These are phyloP conservation scores for Sarcophaga subvicina DNA, from an alignment of 2,888 invertebrate genomes.

Conservation along the genomic window DNA sequence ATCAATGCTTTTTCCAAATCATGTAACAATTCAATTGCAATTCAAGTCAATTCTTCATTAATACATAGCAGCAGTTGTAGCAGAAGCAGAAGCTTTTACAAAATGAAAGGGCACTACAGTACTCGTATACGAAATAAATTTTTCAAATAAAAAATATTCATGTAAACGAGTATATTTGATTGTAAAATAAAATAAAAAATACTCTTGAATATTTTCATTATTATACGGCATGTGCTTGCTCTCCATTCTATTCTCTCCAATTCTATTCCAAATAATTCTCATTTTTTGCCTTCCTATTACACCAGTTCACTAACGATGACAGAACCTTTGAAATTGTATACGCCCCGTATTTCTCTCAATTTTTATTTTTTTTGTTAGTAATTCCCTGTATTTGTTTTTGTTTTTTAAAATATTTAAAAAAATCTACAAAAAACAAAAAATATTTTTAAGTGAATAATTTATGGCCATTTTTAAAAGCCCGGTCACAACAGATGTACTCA, in stretches of 20 bases:
- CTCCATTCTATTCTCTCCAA: not conserved
- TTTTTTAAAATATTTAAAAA: slow-evolving; percentile 12
- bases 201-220: slow-evolving; percentile 28
- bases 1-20: slow-evolving; percentile 39
- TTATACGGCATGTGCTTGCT: not conserved
- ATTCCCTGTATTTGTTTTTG: not conserved
- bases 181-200: not conserved
- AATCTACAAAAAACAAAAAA: slow-evolving; percentile 7
- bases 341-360: not conserved
- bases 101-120: too few species aligned
- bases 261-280: not conserved
- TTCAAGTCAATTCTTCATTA: slow-evolving; percentile 30
- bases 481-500: slow-evolving; percentile 63
- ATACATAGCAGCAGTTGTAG: not conserved
- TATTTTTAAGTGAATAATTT: slow-evolving; percentile 63
- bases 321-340: slow-evolving; percentile 5
- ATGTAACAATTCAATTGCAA: slow-evolving; percentile 44
- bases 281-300: not conserved
- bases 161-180: not conserved
- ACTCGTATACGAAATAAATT: too few species aligned
- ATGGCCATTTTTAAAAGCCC: slow-evolving; percentile 61
- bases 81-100: too few species aligned
- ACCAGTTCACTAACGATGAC: slow-evolving; percentile 8
- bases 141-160: not conserved
- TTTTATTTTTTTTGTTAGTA: too few species aligned